phyloP scores from a whole-genome alignment of 2,888 invertebrate genomes.

The Tridacna gigas region DNA sequence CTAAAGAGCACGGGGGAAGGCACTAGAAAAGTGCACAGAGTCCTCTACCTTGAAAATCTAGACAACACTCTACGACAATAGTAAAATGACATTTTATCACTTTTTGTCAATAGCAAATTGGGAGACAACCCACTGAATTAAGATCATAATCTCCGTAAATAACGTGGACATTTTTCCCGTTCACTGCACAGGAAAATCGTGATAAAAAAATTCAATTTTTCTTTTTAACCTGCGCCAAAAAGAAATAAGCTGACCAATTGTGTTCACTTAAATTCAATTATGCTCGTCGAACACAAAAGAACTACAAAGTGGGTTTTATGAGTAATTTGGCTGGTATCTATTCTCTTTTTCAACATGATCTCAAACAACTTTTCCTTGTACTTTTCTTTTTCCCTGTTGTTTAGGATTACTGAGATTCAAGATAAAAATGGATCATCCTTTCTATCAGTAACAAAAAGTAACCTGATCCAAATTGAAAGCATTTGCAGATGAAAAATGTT shows the following conservation, averaged over 20 bases:
- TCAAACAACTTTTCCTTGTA: constrained; percentile 2
- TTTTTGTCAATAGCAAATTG: constrained; percentile 23
- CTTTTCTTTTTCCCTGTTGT: neutral
- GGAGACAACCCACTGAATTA: constrained; percentile 17
- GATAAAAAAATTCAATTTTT: constrained; percentile 34
- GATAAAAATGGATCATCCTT: no score
- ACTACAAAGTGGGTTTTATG: constrained; percentile 20
- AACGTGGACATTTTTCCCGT: constrained; percentile 38
- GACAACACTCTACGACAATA: neutral
- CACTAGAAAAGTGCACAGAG: no score
- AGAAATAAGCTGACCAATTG: constrained; percentile 29
- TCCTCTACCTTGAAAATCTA: no score
- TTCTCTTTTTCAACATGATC: constrained; percentile 14
- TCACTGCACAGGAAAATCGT: constrained; percentile 40
- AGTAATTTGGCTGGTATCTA: constrained; percentile 17
- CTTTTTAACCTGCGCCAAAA: neutral
- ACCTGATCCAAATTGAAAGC: no score
- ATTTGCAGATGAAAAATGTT: no score
- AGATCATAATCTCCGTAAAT: constrained; percentile 38
- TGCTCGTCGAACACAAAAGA: constrained; percentile 14
- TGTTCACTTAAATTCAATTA: constrained; percentile 25
- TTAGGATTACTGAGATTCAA: no score
- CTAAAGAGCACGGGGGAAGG: no score
- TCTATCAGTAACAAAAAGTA: no score
- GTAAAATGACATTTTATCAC: constrained; percentile 20